Base-by-base conservation (phyloP, 1,140 invertebrate species). In the Oryctes rhinoceros region DNA sequence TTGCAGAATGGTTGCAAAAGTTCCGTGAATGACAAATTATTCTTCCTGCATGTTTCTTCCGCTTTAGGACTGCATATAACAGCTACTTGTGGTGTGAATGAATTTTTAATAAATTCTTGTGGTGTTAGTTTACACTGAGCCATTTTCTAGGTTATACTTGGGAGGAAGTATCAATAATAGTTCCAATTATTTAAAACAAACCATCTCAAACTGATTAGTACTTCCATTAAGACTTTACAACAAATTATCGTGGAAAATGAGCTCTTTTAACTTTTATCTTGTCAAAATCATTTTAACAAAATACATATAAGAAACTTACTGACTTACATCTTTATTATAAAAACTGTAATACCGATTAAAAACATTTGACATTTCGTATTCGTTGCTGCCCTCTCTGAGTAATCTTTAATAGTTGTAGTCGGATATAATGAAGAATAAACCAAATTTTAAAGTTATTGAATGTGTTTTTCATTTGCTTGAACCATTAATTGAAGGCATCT, bases 11-110 rank as follows among this genome's bases (percentile, higher is more conserved):
- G 97, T 87, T 97, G 96, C 44, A 98, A 89, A 75, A 99, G 87
- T 89, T 98, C 95, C 75, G 94, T 93, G 86, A 98, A 97, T 24
- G 93, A 93, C 65, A 99, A 89, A 89, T 98, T 97, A 88, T 98
- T 98, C 86, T 96, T 97, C 81, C 94, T 92, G 86, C 96, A 97
- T 67, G 95, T 89, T 81, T 92, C 90, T 84, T 98, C 95, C 7
- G 95, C 97, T 86, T 93, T 91, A 44, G 91, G 88, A 85, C 95
- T 97, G 85, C 93, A 94, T 78, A 97, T 89, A 37, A 96, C 94
- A 71, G 95, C 97, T 78, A 98, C 91, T 86, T 95, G 92, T 0
- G 97, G 97, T 39, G 94, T 95, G 89, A 98, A 98, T 44, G 95
- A 92, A 87, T 94, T 94, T 86, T 94, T 93, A 79, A 98, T 95